These are phyloP conservation scores for Camponotus floridanus DNA, from an alignment of 1,140 invertebrate species.

Conservation along the genomic window DNA sequence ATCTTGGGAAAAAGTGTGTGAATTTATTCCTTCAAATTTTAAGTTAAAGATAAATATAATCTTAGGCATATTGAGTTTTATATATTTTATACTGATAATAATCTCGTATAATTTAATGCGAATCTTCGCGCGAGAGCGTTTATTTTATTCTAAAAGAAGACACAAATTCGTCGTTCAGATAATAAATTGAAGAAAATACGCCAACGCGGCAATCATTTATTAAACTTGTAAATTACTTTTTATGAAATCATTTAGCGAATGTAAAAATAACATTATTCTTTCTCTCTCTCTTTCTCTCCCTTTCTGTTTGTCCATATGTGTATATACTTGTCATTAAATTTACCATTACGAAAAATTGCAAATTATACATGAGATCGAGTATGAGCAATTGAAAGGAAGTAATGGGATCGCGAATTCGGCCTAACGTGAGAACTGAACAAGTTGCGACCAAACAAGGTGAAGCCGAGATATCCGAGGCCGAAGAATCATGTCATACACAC, in stretches of 20 bases:
- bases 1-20: not conserved
- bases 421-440: slow-evolving; percentile 83
- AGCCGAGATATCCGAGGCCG: slow-evolving; percentile 77
- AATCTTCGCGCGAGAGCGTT: not conserved
- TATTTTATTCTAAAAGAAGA: not conserved
- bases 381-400: slow-evolving; percentile 74
- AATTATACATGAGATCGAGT: not conserved
- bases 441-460: slow-evolving; percentile 74
- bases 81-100: not conserved
- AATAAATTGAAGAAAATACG: slow-evolving; percentile 11
- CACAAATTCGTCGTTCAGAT: not conserved
- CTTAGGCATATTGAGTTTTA: not conserved
- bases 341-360: not conserved
- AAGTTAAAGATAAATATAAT: not conserved
- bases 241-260: slow-evolving; percentile 12
- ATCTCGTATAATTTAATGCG: slow-evolving; percentile 21
- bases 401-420: slow-evolving; percentile 79
- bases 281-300: too few relatives aligned
- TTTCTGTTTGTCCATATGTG: too few relatives aligned
- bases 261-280: slow-evolving; percentile 9
- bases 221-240: not conserved
- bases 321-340: not conserved
- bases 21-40: not conserved
- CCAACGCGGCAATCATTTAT: not conserved
- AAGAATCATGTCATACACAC: slow-evolving; percentile 76